phyloP scores from a whole-genome alignment of 2,888 invertebrate species.

The Diadromus collaris region DNA sequence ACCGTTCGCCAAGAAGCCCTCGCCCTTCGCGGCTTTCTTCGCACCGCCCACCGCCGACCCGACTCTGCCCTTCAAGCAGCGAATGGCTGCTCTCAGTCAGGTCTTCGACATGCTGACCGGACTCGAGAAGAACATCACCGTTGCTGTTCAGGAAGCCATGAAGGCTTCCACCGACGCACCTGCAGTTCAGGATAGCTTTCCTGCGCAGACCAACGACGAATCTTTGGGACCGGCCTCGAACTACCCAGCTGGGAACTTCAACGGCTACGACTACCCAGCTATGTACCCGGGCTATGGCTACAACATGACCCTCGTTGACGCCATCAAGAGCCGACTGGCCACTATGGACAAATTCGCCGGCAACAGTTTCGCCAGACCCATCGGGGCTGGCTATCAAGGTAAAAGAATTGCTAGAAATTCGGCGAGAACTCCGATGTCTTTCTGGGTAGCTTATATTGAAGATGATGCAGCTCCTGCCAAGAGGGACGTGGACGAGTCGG shows the following conservation, averaged over 20 bases:
- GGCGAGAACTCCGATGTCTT: slow-evolving; percentile 64
- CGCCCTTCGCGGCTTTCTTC: slow-evolving; percentile 69
- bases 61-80: slow-evolving; percentile 73
- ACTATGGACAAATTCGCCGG: slow-evolving; percentile 55
- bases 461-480: slow-evolving; percentile 55
- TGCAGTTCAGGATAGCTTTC: slow-evolving; percentile 31
- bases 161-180: slow-evolving; percentile 49
- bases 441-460: slow-evolving; percentile 70
- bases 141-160: slow-evolving; percentile 65
- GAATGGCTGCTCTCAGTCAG: slow-evolving; percentile 73
- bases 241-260: not conserved
- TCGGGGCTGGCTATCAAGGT: slow-evolving; percentile 23
- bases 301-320: slow-evolving; percentile 73
- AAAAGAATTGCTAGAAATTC: slow-evolving; percentile 56
- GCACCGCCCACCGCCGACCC: slow-evolving; percentile 69
- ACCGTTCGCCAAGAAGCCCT: slow-evolving; percentile 53
- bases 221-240: not conserved
- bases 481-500: slow-evolving; percentile 64
- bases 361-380: not conserved
- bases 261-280: not conserved
- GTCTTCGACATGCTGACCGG: slow-evolving; percentile 77
- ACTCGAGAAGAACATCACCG: slow-evolving; percentile 74
- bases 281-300: slow-evolving; percentile 24
- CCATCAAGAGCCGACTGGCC: slow-evolving; percentile 70
- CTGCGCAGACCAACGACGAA: not conserved